Percentiles rank a stretch among this genome's conserved stretches.
These are phyloP conservation scores for Manacus vitellinus DNA, from an alignment of 2,113 vertebrate genomes.

Conservation along the genomic window DNA sequence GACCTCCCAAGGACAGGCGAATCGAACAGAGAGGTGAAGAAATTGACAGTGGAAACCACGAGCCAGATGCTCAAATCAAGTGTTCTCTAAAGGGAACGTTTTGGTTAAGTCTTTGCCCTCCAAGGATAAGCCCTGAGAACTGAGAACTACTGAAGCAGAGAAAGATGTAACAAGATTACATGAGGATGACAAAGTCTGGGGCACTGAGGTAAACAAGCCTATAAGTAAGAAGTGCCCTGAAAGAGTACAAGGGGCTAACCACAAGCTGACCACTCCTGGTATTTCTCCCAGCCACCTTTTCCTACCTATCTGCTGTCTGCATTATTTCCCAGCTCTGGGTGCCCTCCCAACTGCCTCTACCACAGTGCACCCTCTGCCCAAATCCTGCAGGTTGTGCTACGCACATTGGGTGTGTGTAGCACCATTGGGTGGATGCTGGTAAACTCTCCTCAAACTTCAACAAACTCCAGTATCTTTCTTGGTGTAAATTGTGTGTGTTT, in stretches of 20 bases:
- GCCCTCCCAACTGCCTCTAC: accelerated
- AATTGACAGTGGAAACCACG: not conserved
- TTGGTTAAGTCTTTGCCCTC: not conserved
- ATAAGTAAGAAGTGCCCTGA: not conserved
- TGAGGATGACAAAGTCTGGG: not conserved
- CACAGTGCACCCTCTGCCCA: accelerated
- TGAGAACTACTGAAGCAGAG: not conserved
- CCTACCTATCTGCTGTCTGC: not conserved
- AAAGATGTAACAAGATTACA: not conserved
- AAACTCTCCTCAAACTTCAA: not conserved
- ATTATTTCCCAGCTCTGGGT: not conserved
- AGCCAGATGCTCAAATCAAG: not conserved
- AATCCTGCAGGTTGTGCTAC: not conserved
- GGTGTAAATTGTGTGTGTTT: not conserved
- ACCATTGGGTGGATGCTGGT: accelerated
- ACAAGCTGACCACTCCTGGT: not conserved
- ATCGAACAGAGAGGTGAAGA: not conserved
- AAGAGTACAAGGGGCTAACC: not conserved
- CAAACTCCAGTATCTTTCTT: not conserved
- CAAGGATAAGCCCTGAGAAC: not conserved
- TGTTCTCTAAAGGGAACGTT: not conserved
- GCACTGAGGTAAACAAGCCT: not conserved
- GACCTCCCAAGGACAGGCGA: not conserved
- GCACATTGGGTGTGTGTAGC: accelerated
- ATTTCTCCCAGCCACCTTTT: not conserved